Evolutionary conservation across 2,888 invertebrate genomes (phyloP), one percentile per base, ranked within the genome.

Genomic region (Nymphalis urticae): DNA sequence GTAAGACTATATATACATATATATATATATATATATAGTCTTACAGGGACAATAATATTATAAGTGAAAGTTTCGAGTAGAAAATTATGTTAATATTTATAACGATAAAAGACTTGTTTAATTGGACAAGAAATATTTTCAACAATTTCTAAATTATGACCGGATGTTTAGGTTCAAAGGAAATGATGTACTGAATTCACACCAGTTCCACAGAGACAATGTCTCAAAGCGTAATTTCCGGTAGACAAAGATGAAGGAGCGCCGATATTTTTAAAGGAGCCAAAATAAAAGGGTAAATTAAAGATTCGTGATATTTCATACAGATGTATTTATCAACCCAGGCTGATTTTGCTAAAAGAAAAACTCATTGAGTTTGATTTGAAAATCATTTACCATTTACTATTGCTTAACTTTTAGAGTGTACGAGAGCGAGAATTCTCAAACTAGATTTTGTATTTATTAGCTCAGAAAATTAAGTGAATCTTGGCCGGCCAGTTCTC

Each of bases 181-280:
- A 90, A 88, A 89, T 88, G 86, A 85, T 83, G 85, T 85, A 83
- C 84, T 82, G 83, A 87, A 87, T 86, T 82, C 86, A 85, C 87
- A 87, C 87, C 86, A 86, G 87, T 88, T 84, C 82, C 72, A 82
- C 81, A 77, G 80, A 86, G 86, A 88, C 88, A 89, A 84, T 87
- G 88, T 86, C 82, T 85, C 82, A 82, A 80, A 77, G 85, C 79
- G 84, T 83, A 90, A 90, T 90, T 89, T 90, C 90, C 90, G 85
- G 80, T 73, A 76, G 71, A 78, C 58, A 78, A 79, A 81, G 72
- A 80, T 78, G 75, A 78, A 77, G 78, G 74, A 79, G 75, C 74
- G 72, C 56, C n/a, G 60, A 64, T 61, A 71, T 73, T 79, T 73
- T 74, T 73, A 64, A 62, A 77, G 72, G 17, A 36, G 8, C 13